Evolutionary conservation across 1,140 invertebrate genomes (phyloP).

Genomic region (Calephelis virginiensis): DNA sequence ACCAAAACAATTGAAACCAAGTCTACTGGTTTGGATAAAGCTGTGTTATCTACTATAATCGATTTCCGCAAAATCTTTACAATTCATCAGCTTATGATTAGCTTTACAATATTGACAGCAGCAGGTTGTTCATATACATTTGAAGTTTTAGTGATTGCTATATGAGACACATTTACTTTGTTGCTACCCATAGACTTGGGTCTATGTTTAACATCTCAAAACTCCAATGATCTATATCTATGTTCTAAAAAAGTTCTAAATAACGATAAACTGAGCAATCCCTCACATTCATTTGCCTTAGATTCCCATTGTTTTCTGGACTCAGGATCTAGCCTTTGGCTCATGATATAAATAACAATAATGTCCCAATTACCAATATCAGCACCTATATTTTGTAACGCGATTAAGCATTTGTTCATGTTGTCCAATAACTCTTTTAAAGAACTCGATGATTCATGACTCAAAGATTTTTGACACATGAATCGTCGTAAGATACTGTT

Average conservation of each 20-base stretch:
- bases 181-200: slow-evolving; percentile 2
- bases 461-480: slow-evolving; percentile 20
- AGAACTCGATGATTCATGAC: slow-evolving; percentile 22
- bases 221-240: slow-evolving; percentile 25
- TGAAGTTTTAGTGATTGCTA: slow-evolving; percentile 7
- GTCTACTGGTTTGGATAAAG: slow-evolving; percentile 27
- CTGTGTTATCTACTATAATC: slow-evolving; percentile 22
- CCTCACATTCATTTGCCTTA: slow-evolving; percentile 8
- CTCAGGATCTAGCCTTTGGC: slow-evolving; percentile 25
- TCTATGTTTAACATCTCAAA: slow-evolving; percentile 20
- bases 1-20: slow-evolving; percentile 37
- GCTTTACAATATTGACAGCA: slow-evolving; percentile 27
- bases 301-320: slow-evolving; percentile 27
- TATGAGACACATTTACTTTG: slow-evolving; percentile 7
- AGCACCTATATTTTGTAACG: slow-evolving; percentile 24
- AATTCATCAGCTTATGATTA: slow-evolving; percentile 31
- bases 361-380: slow-evolving; percentile 28
- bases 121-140: slow-evolving; percentile 5
- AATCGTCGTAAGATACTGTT: slow-evolving; percentile 26
- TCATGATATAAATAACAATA: slow-evolving; percentile 28
- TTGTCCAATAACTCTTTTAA: slow-evolving; percentile 20
- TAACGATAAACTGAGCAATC: slow-evolving; percentile 16
- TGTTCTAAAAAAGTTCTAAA: slow-evolving; percentile 23
- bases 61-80: slow-evolving; percentile 31
- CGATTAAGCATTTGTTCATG: slow-evolving; percentile 21